Evolutionary conservation across 1,140 invertebrate genomes (phyloP).

Genomic region (Planococcus citri): DNA sequence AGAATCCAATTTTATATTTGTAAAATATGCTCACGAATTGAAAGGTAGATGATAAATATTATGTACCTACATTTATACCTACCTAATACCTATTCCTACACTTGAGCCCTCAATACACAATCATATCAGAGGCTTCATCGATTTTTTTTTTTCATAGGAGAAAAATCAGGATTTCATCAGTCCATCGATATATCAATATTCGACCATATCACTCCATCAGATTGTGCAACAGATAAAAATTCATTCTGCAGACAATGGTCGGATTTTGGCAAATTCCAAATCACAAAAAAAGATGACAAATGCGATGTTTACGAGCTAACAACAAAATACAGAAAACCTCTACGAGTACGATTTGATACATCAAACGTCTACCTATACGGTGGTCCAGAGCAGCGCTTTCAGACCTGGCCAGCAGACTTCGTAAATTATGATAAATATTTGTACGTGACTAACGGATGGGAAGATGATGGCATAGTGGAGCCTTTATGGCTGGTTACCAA

Average conservation of each 20-base stretch:
- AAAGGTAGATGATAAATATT: too few species aligned
- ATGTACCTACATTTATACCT: too few species aligned
- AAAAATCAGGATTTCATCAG: neutral
- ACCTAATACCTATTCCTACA: too few species aligned
- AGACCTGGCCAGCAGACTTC: neutral
- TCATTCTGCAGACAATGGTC: too few species aligned
- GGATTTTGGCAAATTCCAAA: conserved; percentile 31
- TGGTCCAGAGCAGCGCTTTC: neutral
- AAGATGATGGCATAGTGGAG: conserved; percentile 51
- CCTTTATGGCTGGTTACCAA: conserved; percentile 62
- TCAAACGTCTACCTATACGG: neutral
- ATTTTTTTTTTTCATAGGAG: neutral
- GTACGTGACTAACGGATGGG: conserved; percentile 52
- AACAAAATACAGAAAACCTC: neutral
- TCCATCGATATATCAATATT: neutral
- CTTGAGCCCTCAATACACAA: too few species aligned
- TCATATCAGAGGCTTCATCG: too few species aligned
- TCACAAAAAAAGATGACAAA: neutral
- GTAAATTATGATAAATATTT: conserved; percentile 33
- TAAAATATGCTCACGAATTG: too few species aligned
- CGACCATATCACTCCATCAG: neutral
- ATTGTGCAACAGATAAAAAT: too few species aligned
- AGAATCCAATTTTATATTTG: too few species aligned
- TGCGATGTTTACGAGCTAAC: neutral
- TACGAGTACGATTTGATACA: neutral